Evolutionary conservation across 2,797 vertebrate genomes (phyloP), one percentile per base, ranked within the genome.

Genomic region (Danio jaintianensis): DNA sequence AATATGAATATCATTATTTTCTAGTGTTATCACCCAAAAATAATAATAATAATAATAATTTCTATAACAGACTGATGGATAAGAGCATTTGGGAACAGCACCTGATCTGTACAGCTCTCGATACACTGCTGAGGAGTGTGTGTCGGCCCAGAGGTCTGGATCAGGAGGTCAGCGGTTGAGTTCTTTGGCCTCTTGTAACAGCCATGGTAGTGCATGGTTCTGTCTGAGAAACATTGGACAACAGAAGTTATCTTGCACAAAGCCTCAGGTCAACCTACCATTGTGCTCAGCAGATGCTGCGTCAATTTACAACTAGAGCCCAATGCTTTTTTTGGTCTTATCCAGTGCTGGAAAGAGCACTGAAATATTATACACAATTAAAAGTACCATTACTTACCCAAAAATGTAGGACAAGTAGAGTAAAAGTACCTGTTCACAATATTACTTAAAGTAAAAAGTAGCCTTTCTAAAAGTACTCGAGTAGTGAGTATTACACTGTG

Each of bases 71-170:
- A 61, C 7, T 5, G 9, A 18, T 53, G 0, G 4, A 53, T 18
- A 40, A 1, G 13, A 85, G 71, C 22, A 40, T 55, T 56, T 66
- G 36, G 70, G 20, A 61, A 84, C 89, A 88, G 90, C 93, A 98
- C 97, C 94, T 98, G 96, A 89, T 96, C 93, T 74, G 96, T 97
- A 91, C 98, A 99, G 86, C 94, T 95, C 91, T 96, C 96, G 0
- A 96, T 94, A 92, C 98, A 99, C 84, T 90, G 93, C 89, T 97
- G 96, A 38, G 92, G 91, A 0, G 96, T 97, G 68, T 95, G 84
- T 83, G 97, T 98, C 4, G 86, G 90, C 89, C 93, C 85, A 4
- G 95, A 93, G 86, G 97, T 96, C 86, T 92, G 87, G 43, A 90
- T 84, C 3, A 94, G 93, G 78, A 91, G 75, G 86, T 94, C 95